Percentiles rank a stretch among this genome's conserved stretches.
Evolutionary conservation across 2,888 invertebrate genomes (phyloP).

Genomic region (Caenorhabditis drosophilae): DNA sequence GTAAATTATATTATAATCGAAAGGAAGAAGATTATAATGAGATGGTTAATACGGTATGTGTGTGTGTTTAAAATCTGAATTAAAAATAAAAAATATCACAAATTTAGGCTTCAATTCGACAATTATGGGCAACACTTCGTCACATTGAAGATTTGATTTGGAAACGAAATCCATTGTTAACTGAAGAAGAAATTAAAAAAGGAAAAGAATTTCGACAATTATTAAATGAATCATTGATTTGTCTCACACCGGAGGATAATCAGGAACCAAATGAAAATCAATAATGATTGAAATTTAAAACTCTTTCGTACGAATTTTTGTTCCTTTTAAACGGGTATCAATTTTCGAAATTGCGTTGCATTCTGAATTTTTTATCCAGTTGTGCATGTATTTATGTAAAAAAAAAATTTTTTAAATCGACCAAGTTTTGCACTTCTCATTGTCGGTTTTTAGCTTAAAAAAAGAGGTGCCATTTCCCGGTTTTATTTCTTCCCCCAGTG

Average conservation of each 20-base stretch:
- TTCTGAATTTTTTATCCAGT: no score
- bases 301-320: no score
- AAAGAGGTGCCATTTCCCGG: no score
- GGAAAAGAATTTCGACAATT: conserved; percentile 10
- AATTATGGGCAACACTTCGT: conserved; percentile 33
- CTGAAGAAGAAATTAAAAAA: conserved; percentile 14
- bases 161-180: conserved; percentile 21
- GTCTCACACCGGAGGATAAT: neutral
- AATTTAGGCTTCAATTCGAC: conserved; percentile 25
- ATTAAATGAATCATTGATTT: conserved; percentile 25
- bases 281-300: no score
- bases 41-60: conserved; percentile 43
- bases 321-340: no score
- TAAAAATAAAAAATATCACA: neutral
- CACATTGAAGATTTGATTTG: conserved; percentile 28
- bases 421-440: no score
- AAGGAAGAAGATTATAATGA: conserved; percentile 49
- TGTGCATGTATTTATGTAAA: no score
- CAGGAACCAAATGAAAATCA: no score
- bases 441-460: no score
- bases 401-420: no score
- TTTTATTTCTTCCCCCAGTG: no score
- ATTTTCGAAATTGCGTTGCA: no score
- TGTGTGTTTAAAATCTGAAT: neutral
- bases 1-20: conserved; percentile 76